phyloP scores from a whole-genome alignment of 2,888 invertebrate species.

The Temnothorax unifasciatus region DNA sequence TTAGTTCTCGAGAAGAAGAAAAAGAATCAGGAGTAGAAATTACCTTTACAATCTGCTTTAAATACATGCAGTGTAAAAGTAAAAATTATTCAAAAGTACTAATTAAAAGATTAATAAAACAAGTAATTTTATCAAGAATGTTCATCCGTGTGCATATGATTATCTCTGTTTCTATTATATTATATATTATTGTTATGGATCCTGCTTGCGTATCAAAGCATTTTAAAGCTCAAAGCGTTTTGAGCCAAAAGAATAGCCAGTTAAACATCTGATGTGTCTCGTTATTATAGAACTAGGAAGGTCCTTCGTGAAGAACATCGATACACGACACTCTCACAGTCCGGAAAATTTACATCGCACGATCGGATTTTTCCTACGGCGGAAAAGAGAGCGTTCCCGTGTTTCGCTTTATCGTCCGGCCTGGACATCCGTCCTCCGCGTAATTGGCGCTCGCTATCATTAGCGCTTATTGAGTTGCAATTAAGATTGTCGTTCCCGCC shows the following conservation, averaged over 20 bases:
- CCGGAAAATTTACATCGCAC: conserved; percentile 14
- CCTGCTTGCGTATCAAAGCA: background rate
- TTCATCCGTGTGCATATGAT: background rate
- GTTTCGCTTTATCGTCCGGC: conserved; percentile 30
- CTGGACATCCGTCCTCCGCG: conserved; percentile 26
- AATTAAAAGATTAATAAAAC: background rate
- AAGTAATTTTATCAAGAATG: background rate
- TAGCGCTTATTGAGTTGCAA: conserved; percentile 63
- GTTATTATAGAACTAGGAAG: background rate
- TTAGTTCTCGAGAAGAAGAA: background rate
- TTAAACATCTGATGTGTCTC: background rate
- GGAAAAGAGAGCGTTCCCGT: conserved; percentile 34
- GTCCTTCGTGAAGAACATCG: background rate
- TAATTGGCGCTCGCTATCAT: conserved; percentile 58
- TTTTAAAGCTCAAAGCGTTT: no score
- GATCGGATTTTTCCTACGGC: conserved; percentile 4
- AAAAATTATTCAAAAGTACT: background rate
- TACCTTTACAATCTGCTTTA: background rate
- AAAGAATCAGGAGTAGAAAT: background rate
- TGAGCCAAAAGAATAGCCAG: background rate
- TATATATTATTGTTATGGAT: background rate
- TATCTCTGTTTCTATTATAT: no score
- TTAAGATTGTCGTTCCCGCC: conserved; percentile 45
- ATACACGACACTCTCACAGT: background rate
- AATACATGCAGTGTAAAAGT: background rate